A percentile compares a stretch with the other conserved stretches of the same genome.
These are phyloP conservation scores for Brachyalestes nurse DNA, from an alignment of 2,797 vertebrate genomes.

Conservation along the genomic window DNA sequence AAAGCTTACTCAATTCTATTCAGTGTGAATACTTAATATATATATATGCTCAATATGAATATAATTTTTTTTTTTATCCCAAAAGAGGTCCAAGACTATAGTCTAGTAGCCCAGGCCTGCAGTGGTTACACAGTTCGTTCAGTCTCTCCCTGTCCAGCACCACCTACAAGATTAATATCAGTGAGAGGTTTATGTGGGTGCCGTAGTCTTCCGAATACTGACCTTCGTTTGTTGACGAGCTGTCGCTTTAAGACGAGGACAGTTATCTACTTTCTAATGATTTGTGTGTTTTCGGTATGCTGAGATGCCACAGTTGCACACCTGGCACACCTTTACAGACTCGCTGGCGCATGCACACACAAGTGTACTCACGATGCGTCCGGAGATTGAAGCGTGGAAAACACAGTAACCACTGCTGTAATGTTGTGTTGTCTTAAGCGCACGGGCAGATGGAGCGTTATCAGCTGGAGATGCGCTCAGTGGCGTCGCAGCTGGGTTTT, in stretches of 20 bases:
- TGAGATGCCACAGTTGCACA: constrained; percentile 20
- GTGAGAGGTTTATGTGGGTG: no score
- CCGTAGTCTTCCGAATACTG: no score
- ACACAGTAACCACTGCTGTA: constrained; percentile 17
- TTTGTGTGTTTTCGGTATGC: neutral
- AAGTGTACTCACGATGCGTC: constrained; percentile 2
- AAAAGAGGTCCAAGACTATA: no score
- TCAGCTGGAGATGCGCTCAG: constrained; percentile 30
- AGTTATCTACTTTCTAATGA: neutral
- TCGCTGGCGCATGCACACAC: neutral
- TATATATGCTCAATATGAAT: no score
- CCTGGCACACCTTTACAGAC: constrained; percentile 29
- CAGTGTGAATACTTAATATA: no score
- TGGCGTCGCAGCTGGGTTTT: constrained; percentile 48
- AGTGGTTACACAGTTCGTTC: no score
- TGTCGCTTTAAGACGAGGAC: neutral
- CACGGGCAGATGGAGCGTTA: constrained; percentile 29
- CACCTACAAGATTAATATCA: no score
- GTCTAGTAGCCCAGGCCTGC: no score
- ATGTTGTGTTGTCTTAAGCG: constrained; percentile 40
- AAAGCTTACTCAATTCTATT: no score
- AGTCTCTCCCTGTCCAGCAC: no score
- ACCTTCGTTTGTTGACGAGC: neutral
- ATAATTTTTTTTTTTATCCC: no score
- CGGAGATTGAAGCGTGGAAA: constrained; percentile 28